Percentiles rank a stretch among this genome's conserved stretches.
Evolutionary conservation across 2,888 invertebrate genomes (phyloP).

Genomic region (Dromius quadrimaculatus): DNA sequence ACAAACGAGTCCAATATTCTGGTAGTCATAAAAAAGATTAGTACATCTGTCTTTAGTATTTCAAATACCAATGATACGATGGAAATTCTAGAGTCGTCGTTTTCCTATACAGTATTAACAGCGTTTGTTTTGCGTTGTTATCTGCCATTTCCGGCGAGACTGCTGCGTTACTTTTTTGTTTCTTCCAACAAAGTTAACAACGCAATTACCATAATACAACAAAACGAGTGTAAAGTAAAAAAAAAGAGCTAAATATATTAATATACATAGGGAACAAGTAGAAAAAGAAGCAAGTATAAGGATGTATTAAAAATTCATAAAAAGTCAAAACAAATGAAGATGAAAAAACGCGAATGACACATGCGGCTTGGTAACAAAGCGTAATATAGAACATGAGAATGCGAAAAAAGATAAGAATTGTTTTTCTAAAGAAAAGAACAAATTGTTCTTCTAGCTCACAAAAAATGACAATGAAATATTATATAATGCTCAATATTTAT

Average conservation of each 20-base stretch:
- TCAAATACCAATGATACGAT: too few relatives aligned
- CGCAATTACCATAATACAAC: constrained; percentile 32
- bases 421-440: too few relatives aligned
- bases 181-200: constrained; percentile 22
- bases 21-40: too few relatives aligned
- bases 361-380: constrained; percentile 26
- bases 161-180: constrained; percentile 32
- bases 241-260: constrained; percentile 14
- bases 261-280: constrained; percentile 7
- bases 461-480: too few relatives aligned
- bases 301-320: constrained; percentile 21
- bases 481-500: too few relatives aligned
- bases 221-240: constrained; percentile 8
- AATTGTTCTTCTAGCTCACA: too few relatives aligned
- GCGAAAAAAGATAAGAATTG: constrained; percentile 4
- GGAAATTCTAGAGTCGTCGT: too few relatives aligned
- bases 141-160: constrained; percentile 35
- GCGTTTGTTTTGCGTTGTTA: constrained; percentile 38
- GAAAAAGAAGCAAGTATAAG: constrained; percentile 11
- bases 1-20: too few relatives aligned
- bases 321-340: constrained; percentile 20
- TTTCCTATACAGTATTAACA: too few relatives aligned
- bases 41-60: too few relatives aligned
- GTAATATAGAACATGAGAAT: constrained; percentile 8
- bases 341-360: constrained; percentile 22